Conservation (phyloP, 2,113 vertebrate species). For the Phyllostomus discolor region DNA sequence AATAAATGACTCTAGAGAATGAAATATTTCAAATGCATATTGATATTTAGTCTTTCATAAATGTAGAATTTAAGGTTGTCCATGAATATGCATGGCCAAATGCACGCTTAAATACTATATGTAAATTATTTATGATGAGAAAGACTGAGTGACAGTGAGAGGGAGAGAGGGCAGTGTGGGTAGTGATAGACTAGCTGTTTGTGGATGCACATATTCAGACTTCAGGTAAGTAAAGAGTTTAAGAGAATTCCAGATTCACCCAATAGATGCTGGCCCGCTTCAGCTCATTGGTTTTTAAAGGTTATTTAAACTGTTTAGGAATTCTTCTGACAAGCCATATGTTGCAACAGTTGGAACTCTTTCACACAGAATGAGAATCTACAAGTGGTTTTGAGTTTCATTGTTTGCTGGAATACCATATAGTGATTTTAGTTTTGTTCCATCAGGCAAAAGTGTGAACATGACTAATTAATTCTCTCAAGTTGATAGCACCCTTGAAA, state of each 20-base stretch:
- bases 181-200: not conserved
- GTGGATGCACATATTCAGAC: not conserved
- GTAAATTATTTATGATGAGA: not conserved
- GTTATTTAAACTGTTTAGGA: conserved; percentile 12
- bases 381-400: conserved; percentile 9
- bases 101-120: not conserved
- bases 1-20: not conserved
- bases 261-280: not conserved
- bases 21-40: not conserved
- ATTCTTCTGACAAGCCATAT: conserved; percentile 33
- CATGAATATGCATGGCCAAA: not conserved
- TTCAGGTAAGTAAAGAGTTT: conserved; percentile 60
- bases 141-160: not conserved
- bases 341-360: not conserved
- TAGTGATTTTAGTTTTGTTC: not conserved
- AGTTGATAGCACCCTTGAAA: conserved; percentile 26
- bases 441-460: conserved; percentile 38
- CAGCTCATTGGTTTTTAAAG: not conserved
- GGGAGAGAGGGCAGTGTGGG: not conserved
- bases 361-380: not conserved
- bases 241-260: not conserved
- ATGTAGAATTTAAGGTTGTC: not conserved
- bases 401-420: not conserved
- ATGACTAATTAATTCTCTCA: conserved; percentile 27
- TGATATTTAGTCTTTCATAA: not conserved